These are phyloP conservation scores for Drosophila navojoa DNA, from an alignment of 1,140 invertebrate genomes.

Conservation along the genomic window DNA sequence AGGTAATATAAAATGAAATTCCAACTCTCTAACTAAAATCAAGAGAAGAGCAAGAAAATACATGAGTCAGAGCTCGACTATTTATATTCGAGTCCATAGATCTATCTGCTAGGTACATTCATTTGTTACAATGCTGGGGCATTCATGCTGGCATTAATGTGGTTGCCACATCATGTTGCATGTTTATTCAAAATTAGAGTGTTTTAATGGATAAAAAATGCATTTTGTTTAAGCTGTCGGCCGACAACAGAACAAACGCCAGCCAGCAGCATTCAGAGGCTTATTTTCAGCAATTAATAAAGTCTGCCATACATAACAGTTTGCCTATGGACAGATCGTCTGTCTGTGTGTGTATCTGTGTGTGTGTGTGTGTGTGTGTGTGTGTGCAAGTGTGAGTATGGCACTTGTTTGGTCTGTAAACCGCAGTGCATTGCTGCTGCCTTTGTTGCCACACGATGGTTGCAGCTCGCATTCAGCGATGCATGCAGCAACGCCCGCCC, in stretches of 20 bases:
- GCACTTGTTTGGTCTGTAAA: constrained; percentile 64
- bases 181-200: constrained; percentile 55
- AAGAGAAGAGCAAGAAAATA: background rate
- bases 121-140: background rate
- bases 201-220: constrained; percentile 17
- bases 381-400: constrained; percentile 20
- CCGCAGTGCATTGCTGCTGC: constrained; percentile 54
- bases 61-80: background rate
- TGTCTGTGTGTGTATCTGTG: no score
- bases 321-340: background rate
- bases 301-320: constrained; percentile 27
- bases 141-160: constrained; percentile 4
- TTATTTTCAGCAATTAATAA: constrained; percentile 40
- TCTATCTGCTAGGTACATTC: no score
- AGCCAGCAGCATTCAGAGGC: constrained; percentile 6
- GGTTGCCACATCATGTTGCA: constrained; percentile 43
- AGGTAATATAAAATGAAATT: background rate
- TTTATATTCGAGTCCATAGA: no score
- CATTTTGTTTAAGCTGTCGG: constrained; percentile 40
- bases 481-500: constrained; percentile 60
- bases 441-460: constrained; percentile 61
- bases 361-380: constrained; percentile 10
- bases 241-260: background rate
- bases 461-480: constrained; percentile 66
- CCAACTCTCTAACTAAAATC: no score